phyloP scores from a whole-genome alignment of 2,888 invertebrate species.

The Polydesmus complanatus region DNA sequence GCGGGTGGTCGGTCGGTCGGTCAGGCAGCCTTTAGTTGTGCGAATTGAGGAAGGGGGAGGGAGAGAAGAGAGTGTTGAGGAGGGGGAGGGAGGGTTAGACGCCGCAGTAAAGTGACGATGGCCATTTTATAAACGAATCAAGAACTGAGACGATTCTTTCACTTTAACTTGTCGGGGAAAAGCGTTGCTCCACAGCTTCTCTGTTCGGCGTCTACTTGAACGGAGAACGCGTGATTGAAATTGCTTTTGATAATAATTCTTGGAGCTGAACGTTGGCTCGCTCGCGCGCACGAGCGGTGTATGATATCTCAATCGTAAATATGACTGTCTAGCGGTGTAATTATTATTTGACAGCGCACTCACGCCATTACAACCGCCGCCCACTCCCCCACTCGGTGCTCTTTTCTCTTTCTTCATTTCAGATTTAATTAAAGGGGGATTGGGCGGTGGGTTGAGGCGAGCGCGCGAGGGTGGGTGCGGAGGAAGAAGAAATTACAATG shows the following conservation, averaged over 20 bases:
- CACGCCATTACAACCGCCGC: neutral
- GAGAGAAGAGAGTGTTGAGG: neutral
- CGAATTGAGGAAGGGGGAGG: neutral
- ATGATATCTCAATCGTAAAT: neutral
- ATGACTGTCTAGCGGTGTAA: neutral
- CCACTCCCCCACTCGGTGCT: neutral
- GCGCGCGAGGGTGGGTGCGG: neutral
- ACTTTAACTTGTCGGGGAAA: neutral
- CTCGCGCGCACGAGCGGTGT: neutral
- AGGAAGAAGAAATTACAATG: neutral
- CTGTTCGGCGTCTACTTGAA: neutral
- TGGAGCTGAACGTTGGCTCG: no score
- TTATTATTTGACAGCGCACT: neutral
- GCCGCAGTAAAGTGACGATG: neutral
- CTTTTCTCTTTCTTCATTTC: neutral
- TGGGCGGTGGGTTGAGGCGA: no score
- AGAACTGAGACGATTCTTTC: neutral
- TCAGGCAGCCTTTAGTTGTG: no score
- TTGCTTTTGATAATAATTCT: neutral
- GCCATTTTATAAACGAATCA: neutral
- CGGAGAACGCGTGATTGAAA: neutral
- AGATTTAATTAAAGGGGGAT: neutral
- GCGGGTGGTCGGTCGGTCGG: no score
- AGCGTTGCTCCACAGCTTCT: no score
- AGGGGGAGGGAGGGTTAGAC: neutral